Percentiles rank a stretch among this genome's conserved stretches.
Conservation (phyloP, 2,113 vertebrate species). For the Ranitomeya imitator region DNA sequence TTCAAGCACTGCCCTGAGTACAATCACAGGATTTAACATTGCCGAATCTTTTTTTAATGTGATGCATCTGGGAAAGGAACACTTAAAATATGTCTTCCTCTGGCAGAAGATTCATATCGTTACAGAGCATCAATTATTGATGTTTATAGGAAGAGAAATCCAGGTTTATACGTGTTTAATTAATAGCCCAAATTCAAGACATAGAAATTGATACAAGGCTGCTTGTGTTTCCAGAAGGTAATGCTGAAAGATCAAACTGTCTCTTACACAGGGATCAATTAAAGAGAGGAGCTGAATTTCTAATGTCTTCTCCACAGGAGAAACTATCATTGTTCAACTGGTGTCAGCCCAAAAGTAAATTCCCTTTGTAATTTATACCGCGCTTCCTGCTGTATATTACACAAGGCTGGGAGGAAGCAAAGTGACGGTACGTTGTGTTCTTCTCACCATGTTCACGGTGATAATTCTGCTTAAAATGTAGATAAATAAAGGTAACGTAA, state of each 20-base stretch:
- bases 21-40: slow-evolving; percentile 69
- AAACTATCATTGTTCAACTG: slow-evolving; percentile 52
- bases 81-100: slow-evolving; percentile 63
- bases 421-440: not conserved
- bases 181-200: slow-evolving; percentile 74
- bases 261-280: slow-evolving; percentile 49
- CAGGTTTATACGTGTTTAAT: slow-evolving; percentile 72
- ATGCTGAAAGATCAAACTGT: slow-evolving; percentile 50
- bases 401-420: not conserved
- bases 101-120: slow-evolving; percentile 69
- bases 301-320: slow-evolving; percentile 43
- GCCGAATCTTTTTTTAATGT: slow-evolving; percentile 71
- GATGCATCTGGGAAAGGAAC: slow-evolving; percentile 71
- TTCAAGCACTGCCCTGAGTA: slow-evolving; percentile 55
- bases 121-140: slow-evolving; percentile 71
- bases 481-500: not conserved
- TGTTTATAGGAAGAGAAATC: slow-evolving; percentile 74
- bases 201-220: slow-evolving; percentile 67
- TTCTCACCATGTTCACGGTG: not conserved
- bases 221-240: slow-evolving; percentile 57
- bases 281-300: slow-evolving; percentile 48
- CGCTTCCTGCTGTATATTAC: slow-evolving; percentile 17
- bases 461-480: slow-evolving; percentile 1
- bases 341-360: slow-evolving; percentile 36
- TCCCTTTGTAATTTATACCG: slow-evolving; percentile 29